These are phyloP conservation scores for Elegia similella DNA, from an alignment of 2,888 invertebrate species.

Conservation along the genomic window DNA sequence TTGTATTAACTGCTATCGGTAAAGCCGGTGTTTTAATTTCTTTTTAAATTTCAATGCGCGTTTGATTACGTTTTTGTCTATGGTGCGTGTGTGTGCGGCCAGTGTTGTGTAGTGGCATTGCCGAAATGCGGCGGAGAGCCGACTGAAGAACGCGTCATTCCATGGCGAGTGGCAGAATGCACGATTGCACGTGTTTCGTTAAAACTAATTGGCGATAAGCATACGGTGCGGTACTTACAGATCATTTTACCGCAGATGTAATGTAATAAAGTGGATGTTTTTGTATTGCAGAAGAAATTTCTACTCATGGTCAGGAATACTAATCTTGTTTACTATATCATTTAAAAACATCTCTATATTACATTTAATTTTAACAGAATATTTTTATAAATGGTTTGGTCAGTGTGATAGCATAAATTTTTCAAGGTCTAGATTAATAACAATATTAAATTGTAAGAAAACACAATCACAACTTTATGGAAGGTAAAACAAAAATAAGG, in stretches of 20 bases:
- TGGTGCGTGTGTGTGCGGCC: constrained; percentile 31
- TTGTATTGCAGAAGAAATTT: neutral
- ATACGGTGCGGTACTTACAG: constrained; percentile 24
- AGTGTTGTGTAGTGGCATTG: constrained; percentile 30
- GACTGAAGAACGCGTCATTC: constrained; percentile 43
- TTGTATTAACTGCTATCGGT: neutral
- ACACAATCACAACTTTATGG: too few relatives aligned
- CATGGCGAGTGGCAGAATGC: constrained; percentile 25
- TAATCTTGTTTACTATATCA: too few relatives aligned
- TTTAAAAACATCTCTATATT: too few relatives aligned
- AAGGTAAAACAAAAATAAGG: too few relatives aligned
- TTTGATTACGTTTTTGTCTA: constrained; percentile 25
- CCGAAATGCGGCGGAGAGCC: constrained; percentile 39
- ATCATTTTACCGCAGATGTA: neutral
- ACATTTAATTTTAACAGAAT: too few relatives aligned
- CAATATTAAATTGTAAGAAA: too few relatives aligned
- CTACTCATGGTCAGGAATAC: too few relatives aligned
- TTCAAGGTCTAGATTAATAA: too few relatives aligned
- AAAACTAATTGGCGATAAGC: constrained; percentile 49
- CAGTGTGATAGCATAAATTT: too few relatives aligned
- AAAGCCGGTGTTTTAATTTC: constrained; percentile 18
- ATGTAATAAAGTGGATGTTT: neutral
- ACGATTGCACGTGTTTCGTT: constrained; percentile 37
- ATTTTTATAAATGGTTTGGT: too few relatives aligned
- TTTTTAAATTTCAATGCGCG: constrained; percentile 17